Evolutionary conservation across 2,113 vertebrate genomes (phyloP).

Genomic region (Hypanus sabinus): DNA sequence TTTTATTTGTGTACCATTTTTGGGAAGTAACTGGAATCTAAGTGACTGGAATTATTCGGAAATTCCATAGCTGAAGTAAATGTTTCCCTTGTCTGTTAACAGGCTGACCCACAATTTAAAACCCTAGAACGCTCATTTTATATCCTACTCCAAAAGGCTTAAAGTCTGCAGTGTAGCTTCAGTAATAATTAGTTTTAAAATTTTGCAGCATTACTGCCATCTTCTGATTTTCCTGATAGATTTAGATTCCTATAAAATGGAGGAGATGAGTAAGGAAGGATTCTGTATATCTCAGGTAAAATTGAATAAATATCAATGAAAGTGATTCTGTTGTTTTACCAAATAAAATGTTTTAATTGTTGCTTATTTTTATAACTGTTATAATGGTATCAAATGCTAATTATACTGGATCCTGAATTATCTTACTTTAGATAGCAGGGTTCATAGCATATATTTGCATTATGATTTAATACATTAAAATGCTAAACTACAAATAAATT

Average conservation of each 20-base stretch:
- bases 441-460: background rate
- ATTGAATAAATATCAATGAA: background rate
- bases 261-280: background rate
- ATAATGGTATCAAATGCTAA: background rate
- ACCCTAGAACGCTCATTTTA: background rate
- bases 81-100: background rate
- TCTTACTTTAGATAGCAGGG: background rate
- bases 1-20: background rate
- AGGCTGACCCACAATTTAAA: background rate
- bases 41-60: background rate
- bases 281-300: background rate
- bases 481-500: background rate
- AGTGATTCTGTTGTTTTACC: background rate
- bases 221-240: conserved; percentile 21
- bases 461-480: background rate
- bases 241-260: background rate
- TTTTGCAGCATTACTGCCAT: conserved; percentile 34
- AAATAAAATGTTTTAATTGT: background rate
- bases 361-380: background rate
- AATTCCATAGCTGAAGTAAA: background rate
- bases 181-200: background rate
- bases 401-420: background rate
- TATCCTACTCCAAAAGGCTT: background rate
- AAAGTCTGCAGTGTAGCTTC: background rate
- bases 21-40: background rate